phyloP scores from a whole-genome alignment of 2,888 invertebrate genomes.

The Elmis aenea region DNA sequence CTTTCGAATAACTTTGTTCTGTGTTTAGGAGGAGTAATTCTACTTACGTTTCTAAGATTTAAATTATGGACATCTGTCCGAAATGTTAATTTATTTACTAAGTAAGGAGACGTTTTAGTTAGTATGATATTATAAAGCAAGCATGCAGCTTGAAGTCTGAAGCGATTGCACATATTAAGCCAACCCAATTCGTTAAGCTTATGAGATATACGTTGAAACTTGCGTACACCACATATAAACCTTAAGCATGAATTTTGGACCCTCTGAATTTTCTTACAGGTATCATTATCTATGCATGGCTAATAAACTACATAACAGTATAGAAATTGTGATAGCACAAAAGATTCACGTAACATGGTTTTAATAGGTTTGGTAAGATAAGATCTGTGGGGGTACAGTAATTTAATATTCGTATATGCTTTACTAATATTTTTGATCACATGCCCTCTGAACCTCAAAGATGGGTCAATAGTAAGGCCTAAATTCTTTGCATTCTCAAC shows the following conservation, averaged over 20 bases:
- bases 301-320: too few species aligned
- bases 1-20: slow-evolving; percentile 2
- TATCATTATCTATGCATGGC: too few species aligned
- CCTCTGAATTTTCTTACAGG: too few species aligned
- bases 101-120: not conserved
- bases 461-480: too few species aligned
- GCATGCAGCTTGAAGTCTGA: not conserved
- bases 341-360: too few species aligned
- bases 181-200: not conserved
- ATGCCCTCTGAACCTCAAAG: too few species aligned
- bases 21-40: not conserved
- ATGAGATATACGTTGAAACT: not conserved
- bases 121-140: slow-evolving; percentile 1
- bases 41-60: not conserved
- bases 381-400: too few species aligned
- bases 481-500: too few species aligned
- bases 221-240: slow-evolving; percentile 1
- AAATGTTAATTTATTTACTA: not conserved
- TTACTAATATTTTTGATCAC: too few species aligned
- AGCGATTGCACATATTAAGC: slow-evolving; percentile 6
- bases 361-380: too few species aligned
- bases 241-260: not conserved
- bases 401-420: too few species aligned
- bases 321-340: too few species aligned
- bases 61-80: slow-evolving; percentile 2